Evolutionary conservation across 2,113 vertebrate species (phyloP).

Genomic region (Sus scrofa): DNA sequence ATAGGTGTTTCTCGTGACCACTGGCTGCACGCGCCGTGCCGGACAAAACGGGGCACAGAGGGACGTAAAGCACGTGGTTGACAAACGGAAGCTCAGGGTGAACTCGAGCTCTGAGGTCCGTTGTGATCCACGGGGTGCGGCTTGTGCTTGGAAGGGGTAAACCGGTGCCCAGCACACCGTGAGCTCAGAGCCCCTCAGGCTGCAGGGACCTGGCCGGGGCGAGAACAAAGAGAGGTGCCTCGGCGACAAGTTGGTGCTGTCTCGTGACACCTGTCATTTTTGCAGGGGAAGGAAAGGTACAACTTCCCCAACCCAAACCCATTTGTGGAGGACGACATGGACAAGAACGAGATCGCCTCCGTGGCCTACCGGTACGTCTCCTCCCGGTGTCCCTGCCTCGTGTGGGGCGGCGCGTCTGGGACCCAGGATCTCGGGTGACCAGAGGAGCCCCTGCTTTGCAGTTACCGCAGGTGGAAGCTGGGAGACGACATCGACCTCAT

Average conservation of each 20-base stretch:
- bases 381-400: rapidly evolving
- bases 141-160: rapidly evolving
- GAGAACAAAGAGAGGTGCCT: background rate
- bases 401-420: rapidly evolving
- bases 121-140: background rate
- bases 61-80: rapidly evolving
- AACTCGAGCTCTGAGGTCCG: background rate
- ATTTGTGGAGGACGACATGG: conserved; percentile 98
- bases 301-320: conserved; percentile 97
- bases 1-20: rapidly evolving
- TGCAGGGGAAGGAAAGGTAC: conserved; percentile 94
- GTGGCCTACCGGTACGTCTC: conserved; percentile 95
- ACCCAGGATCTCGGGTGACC: background rate
- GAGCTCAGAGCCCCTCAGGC: background rate
- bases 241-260: background rate
- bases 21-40: rapidly evolving
- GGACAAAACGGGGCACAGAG: rapidly evolving
- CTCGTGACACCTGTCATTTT: background rate
- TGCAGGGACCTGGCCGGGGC: background rate
- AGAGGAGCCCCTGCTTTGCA: conserved; percentile 63
- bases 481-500: conserved; percentile 99
- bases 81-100: background rate
- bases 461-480: conserved; percentile 98
- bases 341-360: conserved; percentile 98
- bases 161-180: background rate